Evolutionary conservation across 2,888 invertebrate genomes (phyloP), one percentile per base, ranked within the genome.

Genomic region (Caenorhabditis uteleia): DNA sequence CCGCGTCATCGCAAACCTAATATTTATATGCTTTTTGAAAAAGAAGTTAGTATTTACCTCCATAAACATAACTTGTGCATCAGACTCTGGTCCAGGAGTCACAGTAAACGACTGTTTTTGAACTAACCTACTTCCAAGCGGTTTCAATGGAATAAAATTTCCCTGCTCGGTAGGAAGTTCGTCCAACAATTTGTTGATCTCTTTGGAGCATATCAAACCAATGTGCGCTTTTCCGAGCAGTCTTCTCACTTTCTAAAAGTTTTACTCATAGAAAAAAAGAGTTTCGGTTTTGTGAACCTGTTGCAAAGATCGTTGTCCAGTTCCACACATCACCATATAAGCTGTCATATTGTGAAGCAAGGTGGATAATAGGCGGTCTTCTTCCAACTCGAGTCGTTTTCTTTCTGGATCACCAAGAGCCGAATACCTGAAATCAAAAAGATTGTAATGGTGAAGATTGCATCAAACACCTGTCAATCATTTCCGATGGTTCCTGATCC

Each of bases 91-190:
- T 3, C 93, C 95, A 69, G 92, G 91, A 86, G 97, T 95, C 26
- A 99, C 97, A 0, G 95, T 95, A 86, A 99, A 99, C 70, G 94
- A 93, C 83, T 95, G 95, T 49, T 97, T 90, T 83, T 97, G 94
- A 84, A 95, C 89, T 83, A 94, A 89, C 20, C 98, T 89, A 55
- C 97, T 98, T 1, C 93, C 93, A 68, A 95, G 87, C 8, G 97
- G 97, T 85, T 94, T 93, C 78, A 99, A 86, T 83, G 95, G 95
- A 68, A 98, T 94, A 84, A 95, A 95, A 85, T 98, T 98, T 43
- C 95, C 97, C 86, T 93, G 91, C 94, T 65, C 64, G 31, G 72
- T 91, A 77, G 91, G 90, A 53, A 98, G 90, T 84, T 93, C 92
- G 85, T 98, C 97, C 25, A 99, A 88, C 18, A 98, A 88, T 83